Conservation (phyloP, 1,140 invertebrate species). For the Thalassaphorura encarpata region DNA sequence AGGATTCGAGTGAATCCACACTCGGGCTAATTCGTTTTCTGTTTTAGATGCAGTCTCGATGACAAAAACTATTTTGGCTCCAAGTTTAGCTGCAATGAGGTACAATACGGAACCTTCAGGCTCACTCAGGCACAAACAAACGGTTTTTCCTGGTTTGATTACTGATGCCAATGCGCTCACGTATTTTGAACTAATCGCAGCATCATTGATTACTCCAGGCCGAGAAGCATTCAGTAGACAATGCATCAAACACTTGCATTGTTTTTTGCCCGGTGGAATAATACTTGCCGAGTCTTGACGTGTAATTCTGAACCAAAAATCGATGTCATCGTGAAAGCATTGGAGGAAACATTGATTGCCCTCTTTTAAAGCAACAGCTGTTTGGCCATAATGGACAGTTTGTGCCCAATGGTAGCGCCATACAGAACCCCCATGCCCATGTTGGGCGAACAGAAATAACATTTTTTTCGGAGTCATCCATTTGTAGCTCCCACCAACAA, state of each 20-base stretch:
- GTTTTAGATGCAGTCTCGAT: conserved; percentile 51
- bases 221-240: conserved; percentile 63
- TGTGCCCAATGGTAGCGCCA: conserved; percentile 99
- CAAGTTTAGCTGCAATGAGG: conserved; percentile 57
- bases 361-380: conserved; percentile 48
- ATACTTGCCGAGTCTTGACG: conserved; percentile 13
- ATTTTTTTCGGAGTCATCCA: conserved; percentile 57
- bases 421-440: conserved; percentile 51
- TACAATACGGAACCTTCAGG: conserved; percentile 71
- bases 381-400: conserved; percentile 80
- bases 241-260: conserved; percentile 71
- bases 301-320: conserved; percentile 62
- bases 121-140: conserved; percentile 64
- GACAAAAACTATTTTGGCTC: conserved; percentile 58
- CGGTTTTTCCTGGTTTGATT: conserved; percentile 41
- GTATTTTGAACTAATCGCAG: conserved; percentile 55
- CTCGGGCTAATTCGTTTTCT: conserved; percentile 24
- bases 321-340: conserved; percentile 85
- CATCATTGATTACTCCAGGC: conserved; percentile 78
- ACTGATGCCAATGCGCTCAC: conserved; percentile 50
- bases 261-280: conserved; percentile 42
- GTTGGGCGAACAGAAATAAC: conserved; percentile 78
- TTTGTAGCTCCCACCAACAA: conserved; percentile 95
- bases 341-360: conserved; percentile 55
- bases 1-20: not conserved